Conservation (phyloP, 2,113 vertebrate species). For the Propithecus coquereli region DNA sequence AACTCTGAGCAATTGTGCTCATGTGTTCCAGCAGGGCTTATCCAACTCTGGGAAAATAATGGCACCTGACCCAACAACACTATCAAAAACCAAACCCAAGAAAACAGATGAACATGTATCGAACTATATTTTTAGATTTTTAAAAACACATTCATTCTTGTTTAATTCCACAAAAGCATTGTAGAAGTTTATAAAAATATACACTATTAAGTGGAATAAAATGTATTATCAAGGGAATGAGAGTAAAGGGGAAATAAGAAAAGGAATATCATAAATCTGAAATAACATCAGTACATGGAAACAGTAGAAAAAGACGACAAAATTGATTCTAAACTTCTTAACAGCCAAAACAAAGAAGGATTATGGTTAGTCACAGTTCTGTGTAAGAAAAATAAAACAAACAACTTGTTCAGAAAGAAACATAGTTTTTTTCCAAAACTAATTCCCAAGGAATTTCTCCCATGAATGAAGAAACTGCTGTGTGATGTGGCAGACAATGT, state of each 20-base stretch:
- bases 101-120: not conserved
- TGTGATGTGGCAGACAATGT: not conserved
- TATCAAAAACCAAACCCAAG: not conserved
- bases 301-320: not conserved
- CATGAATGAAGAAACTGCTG: not conserved
- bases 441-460: constrained; percentile 38
- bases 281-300: not conserved
- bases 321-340: constrained; percentile 25
- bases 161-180: not conserved
- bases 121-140: not conserved
- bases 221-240: not conserved
- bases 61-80: not conserved
- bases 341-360: constrained; percentile 34
- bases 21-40: not conserved
- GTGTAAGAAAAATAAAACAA: constrained; percentile 44
- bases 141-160: not conserved
- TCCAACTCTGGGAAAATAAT: not conserved
- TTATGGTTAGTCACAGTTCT: constrained; percentile 27
- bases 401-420: constrained; percentile 7
- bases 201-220: not conserved
- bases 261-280: not conserved
- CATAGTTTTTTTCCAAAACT: not conserved
- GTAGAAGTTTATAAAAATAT: not conserved
- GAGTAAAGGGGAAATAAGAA: not conserved
- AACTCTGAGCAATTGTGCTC: not conserved